Evolutionary conservation across 2,888 invertebrate genomes (phyloP), one percentile per base, ranked within the genome.

Genomic region (Drosophila sordidula): DNA sequence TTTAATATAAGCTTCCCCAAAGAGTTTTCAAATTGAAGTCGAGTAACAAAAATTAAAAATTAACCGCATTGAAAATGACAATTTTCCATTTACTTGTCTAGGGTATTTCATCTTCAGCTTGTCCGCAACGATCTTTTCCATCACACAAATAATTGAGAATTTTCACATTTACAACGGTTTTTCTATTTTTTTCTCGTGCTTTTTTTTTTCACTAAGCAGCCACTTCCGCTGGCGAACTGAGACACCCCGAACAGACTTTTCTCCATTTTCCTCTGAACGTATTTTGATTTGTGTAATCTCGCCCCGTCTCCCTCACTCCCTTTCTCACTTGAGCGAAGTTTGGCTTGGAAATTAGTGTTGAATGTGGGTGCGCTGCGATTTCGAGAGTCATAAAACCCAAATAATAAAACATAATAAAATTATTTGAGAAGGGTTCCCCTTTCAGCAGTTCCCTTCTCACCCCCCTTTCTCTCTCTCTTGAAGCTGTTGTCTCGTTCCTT

Each of bases 381-480:
- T 47, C 50, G 56, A 78, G 61, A 70, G 68, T 39, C 81, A 73
- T 81, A 73, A 81, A 78, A 66, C 36, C 67, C 70, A 68, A 66
- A 66, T 70, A 78, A 84, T 71, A 62, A 74, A 65, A 46, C 42
- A 70, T 66, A 71, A 69, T 69, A 61, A 39, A 68, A 45, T 52
- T 51, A 64, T 72, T 73, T 76, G 73, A 82, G 83, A 70, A 80
- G 82, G 82, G 86, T 83, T 83, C 78, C 81, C 76, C n/a, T 42
- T 50, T 41, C 42, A 29, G 29, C 51, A 22, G 16, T 49, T 38
- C 55, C 36, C 39, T 3, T 26, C 32, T 12, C 18, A 18, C 34
- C 39, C 18, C 8, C 12, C 44, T n/a, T 26, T 16, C 45, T 25
- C 25, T 6, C 29, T 26, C 12, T 18, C 11, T 34, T 34, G 32